Evolutionary conservation across 2,888 invertebrate species (phyloP), one percentile per base, ranked within the genome.

Genomic region (Cheilosia vulpina): DNA sequence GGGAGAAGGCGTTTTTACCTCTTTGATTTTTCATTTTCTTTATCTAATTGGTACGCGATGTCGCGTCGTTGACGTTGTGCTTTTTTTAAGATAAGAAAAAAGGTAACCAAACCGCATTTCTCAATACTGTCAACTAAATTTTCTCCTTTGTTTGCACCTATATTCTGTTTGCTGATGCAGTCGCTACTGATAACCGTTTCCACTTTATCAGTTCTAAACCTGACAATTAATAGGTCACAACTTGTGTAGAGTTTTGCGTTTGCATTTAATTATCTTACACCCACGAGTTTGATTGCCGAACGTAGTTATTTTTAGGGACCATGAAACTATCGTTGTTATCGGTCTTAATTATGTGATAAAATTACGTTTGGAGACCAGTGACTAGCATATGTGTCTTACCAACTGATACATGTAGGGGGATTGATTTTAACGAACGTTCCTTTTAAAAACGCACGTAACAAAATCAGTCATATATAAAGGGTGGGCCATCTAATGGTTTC

Each of bases 31-130:
- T 43, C 43, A 24, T 45, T 73, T 66, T 80, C 60, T 66, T 73
- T 80, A 80, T 80, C 79, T 80, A 73, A 73, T 34, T 73, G 31
- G 72, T 79, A 79, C 79, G 72, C 72, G 53, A 72, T 43, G 31
- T 47, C 24, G 27, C 21, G n/a, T n/a, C n/a, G 31, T 31, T 1
- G 15, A 11, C 11, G 34, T 31, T 55, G 2, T 17, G 3, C 17
- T 55, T 31, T 7, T 31, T n/a, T 5, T 17, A n/a, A 55, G 55
- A 55, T 55, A 55, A 55, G 55, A 15, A 27, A 9, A 17, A 17
- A 52, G 1, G 4, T 0, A 19, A 21, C 2, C 1, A 13, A 5
- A 9, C 1, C 5, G 11, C 13, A 15, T 52, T 52, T 24, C 52
- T 24, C 24, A 52, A 52, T 6, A 6, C 13, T 50, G 50, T 50